Base-by-base conservation (phyloP, 1,140 invertebrate species). In the Campoletis sonorensis region DNA sequence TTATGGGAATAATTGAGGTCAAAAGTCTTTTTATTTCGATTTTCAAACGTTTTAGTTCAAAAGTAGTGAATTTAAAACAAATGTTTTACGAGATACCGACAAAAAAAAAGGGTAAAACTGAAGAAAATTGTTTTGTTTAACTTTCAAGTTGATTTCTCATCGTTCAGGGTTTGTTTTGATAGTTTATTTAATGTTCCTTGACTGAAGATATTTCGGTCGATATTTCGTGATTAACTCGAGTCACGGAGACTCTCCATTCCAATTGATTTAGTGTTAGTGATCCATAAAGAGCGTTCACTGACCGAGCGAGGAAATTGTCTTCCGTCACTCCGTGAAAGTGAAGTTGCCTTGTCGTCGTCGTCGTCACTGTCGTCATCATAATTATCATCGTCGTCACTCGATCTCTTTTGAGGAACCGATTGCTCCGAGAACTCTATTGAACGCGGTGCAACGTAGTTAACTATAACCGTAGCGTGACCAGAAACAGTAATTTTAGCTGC, bases 251-350 rank as follows among this genome's bases (percentile, higher is more conserved):
- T 23, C 23, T 67, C 61, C 4, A 27, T 3, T 13, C 8, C 10
- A n/a, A 23, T 67, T 33, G 30, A 18, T 18, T 70, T 70, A 37
- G 67, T n/a, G 15, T 70, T 13, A 33, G 67, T 33, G 67, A 33
- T 30, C 67, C 30, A 70, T 70, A 70, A 70, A 70, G 67, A 70
- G 67, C 64, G 64, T 67, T 18, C 64, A 30, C 11, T 33, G 67
- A 70, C 26, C 26, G 27, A 33, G 18, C 13, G 30, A 70, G 18
- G 27, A 70, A 33, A 70, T 70, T 33, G 13, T 70, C 13, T 33
- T 70, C 27, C 67, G 4, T 15, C 67, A 18, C 30, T 16, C 67
- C 67, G 67, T 70, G 67, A 70, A 70, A 70, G 67, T 70, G n/a
- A 70, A 33, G 67, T n/a, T 70, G 26, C n/a, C 67, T 13, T 27